Evolutionary conservation across 2,797 vertebrate species (phyloP).

Genomic region (Selene dorsalis): DNA sequence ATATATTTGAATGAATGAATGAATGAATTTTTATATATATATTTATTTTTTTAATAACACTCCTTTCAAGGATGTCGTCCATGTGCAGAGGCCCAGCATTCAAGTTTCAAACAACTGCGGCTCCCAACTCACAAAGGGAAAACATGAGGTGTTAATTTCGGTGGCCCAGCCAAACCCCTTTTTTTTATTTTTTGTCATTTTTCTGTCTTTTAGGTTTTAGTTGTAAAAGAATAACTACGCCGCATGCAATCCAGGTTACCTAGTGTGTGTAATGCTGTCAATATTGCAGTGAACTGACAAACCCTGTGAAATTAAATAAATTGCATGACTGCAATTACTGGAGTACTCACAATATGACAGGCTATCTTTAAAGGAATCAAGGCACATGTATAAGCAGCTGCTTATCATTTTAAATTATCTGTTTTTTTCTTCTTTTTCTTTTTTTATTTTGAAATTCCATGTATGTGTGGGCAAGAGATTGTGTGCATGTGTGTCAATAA

Average conservation of each 20-base stretch:
- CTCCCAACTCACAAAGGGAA: neutral
- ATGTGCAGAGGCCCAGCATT: neutral
- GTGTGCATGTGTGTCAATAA: conserved; percentile 62
- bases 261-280: neutral
- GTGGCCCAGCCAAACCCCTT: neutral
- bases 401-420: neutral
- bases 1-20: too few relatives aligned
- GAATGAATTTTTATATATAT: too few relatives aligned
- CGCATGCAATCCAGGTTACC: neutral
- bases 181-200: neutral
- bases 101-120: neutral
- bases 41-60: neutral
- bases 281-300: neutral
- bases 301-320: conserved; percentile 3
- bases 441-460: neutral
- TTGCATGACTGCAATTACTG: neutral
- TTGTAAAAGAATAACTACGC: conserved; percentile 3
- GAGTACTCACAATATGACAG: neutral
- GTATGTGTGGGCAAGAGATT: neutral
- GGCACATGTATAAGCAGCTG: neutral
- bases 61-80: neutral
- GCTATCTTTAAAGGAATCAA: conserved; percentile 3
- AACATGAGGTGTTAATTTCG: neutral
- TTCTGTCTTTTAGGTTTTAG: neutral
- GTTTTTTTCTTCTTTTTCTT: neutral